A percentile compares a stretch with the other conserved stretches of the same genome.
Evolutionary conservation across 2,797 vertebrate genomes (phyloP).

Genomic region (Pogoniulus pusillus): DNA sequence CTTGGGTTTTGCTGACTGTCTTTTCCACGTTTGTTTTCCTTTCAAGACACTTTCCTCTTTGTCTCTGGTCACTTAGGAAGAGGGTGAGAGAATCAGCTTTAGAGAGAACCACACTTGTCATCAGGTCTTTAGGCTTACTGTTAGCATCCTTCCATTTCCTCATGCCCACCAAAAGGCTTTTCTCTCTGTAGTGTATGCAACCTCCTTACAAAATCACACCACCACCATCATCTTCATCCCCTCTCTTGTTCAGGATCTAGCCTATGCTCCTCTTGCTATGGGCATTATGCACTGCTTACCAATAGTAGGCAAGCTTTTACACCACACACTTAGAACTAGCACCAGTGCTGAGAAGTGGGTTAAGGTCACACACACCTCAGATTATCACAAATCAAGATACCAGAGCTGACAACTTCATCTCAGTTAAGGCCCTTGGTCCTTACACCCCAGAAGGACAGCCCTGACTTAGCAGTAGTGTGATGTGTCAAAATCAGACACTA

Average conservation of each 20-base stretch:
- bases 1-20: background rate
- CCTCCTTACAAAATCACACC: background rate
- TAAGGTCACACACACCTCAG: accelerated
- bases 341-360: accelerated
- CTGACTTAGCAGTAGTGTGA: accelerated
- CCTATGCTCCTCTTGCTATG: background rate
- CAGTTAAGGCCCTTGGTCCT: background rate
- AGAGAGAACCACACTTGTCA: background rate
- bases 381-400: background rate
- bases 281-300: background rate
- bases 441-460: accelerated
- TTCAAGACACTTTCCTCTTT: background rate
- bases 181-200: background rate
- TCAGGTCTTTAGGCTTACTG: background rate
- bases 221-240: background rate
- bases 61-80: background rate
- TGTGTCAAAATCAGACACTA: background rate
- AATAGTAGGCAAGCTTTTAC: background rate
- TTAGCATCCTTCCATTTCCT: background rate
- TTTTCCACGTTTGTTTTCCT: background rate
- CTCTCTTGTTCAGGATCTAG: background rate
- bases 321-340: background rate
- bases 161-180: background rate
- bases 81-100: background rate
- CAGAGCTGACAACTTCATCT: background rate